Evolutionary conservation across 2,113 vertebrate genomes (phyloP), one percentile per base, ranked within the genome.

Genomic region (Tupaia chinensis): DNA sequence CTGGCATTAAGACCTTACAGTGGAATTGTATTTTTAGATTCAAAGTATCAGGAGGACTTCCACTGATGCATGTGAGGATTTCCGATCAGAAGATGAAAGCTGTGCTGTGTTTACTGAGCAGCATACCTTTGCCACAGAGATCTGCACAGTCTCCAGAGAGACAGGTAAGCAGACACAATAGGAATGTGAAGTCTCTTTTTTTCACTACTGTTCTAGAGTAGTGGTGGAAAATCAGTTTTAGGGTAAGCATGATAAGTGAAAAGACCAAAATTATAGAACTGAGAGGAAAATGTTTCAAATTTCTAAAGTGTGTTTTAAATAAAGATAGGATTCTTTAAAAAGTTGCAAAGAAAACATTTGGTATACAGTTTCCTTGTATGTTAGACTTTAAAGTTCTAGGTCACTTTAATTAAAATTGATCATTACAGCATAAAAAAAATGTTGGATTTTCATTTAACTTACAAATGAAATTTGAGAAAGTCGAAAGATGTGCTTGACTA

Each of bases 21-120:
- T 56, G 91, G 56, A 32, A 78, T 90, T 96, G 15, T 63, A 8
- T 87, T 89, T 95, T 25, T 73, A 99, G 99, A 97, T 99, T 99
- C 97, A 99, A 99, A 98, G 98, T 99, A 15, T 99, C 99, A 0
- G 99, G 99, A 17, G 99, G 99, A 76, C 99, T 99, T 94, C 99
- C 99, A 1, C 96, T 99, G 95, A 98, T 99, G 91, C 99, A 99
- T 3, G 69, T 99, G 63, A 99, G 98, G 93, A 98, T 99, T 92
- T 99, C 99, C 0, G 99, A 99, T 96, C 98, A 99, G 98, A 99
- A 99, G 98, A 99, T 99, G 85, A 99, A 98, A 81, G 98, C 98
- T 7, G 89, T 99, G 54, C 95, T 99, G 12, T 98, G 99, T 83
- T 98, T 99, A 90, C 96, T 99, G 20, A 97, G 99, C 73, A 99